A percentile compares a stretch with the other conserved stretches of the same genome.
Conservation (phyloP, 2,113 vertebrate genomes). For the Furnarius figulus region DNA sequence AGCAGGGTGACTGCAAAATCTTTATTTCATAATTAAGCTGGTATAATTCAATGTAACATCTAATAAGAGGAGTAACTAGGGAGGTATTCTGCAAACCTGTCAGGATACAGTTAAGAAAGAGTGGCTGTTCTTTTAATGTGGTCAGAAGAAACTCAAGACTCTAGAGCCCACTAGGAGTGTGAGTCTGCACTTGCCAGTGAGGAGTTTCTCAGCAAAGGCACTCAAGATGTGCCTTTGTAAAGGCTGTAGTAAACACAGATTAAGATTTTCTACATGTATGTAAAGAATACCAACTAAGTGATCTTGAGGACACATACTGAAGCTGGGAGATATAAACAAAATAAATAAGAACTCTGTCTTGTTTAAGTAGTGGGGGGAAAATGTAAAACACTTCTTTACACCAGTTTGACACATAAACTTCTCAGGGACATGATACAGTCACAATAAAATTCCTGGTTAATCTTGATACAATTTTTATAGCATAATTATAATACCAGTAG, state of each 20-base stretch:
- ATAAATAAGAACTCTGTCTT: neutral
- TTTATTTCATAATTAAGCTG: neutral
- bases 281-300: neutral
- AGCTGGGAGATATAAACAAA: neutral
- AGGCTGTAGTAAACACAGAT: neutral
- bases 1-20: neutral
- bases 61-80: neutral
- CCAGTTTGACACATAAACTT: neutral
- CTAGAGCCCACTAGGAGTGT: neutral
- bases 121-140: neutral
- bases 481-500: neutral
- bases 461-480: neutral
- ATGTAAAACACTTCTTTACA: neutral
- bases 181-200: neutral
- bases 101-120: neutral
- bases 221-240: neutral
- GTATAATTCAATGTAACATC: neutral
- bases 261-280: neutral
- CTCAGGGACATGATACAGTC: neutral
- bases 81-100: neutral
- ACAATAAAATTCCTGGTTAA: neutral
- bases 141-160: neutral
- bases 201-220: neutral
- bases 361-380: neutral
- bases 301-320: neutral